Evolutionary conservation across 2,113 vertebrate species (phyloP).

Genomic region (Poeciliopsis prolifica): DNA sequence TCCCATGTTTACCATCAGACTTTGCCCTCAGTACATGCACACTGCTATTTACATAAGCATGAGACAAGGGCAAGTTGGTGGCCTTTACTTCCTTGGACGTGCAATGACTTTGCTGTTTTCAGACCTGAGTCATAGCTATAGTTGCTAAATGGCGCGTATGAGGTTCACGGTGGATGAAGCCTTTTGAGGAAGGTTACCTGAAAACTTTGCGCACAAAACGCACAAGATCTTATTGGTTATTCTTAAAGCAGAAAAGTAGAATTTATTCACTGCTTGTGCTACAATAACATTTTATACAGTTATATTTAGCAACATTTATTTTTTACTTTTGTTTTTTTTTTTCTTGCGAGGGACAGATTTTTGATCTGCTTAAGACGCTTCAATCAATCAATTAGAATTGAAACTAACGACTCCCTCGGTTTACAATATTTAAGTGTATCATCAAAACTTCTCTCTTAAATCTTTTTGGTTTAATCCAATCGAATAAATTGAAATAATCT

Average conservation of each 20-base stretch:
- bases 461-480: too few relatives aligned
- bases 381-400: too few relatives aligned
- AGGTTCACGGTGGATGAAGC: too few relatives aligned
- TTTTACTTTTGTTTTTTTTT: neutral
- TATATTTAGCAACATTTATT: neutral
- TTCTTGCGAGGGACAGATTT: neutral
- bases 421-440: too few relatives aligned
- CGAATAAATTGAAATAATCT: too few relatives aligned
- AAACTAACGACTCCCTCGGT: too few relatives aligned
- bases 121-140: constrained; percentile 8
- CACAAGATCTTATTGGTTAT: too few relatives aligned
- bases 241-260: neutral
- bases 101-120: neutral
- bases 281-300: neutral
- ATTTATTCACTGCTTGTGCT: neutral
- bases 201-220: neutral
- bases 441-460: too few relatives aligned
- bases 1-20: neutral
- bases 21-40: constrained; percentile 13
- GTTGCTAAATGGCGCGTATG: neutral
- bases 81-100: constrained; percentile 24
- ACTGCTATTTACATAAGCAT: constrained; percentile 18
- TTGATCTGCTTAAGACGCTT: too few relatives aligned
- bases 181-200: neutral
- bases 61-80: constrained; percentile 17